phyloP scores from a whole-genome alignment of 2,113 vertebrate genomes.

The Hippocampus zosterae region DNA sequence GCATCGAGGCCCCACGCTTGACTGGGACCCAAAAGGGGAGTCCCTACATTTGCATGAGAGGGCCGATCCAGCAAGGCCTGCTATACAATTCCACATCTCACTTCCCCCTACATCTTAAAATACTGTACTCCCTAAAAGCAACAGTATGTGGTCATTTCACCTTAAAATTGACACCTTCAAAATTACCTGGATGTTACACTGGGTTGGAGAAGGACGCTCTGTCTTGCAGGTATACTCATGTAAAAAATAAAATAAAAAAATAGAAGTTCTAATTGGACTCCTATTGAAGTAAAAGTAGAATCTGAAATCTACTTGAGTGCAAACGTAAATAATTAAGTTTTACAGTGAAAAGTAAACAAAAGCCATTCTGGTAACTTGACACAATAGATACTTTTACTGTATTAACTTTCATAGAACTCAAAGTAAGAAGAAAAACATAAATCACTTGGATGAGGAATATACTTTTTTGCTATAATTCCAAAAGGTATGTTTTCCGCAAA shows the following conservation, averaged over 20 bases:
- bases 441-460: too few species aligned
- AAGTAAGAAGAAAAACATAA: too few species aligned
- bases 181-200: neutral
- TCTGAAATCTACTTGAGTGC: too few species aligned
- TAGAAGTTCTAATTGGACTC: neutral
- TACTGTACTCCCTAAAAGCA: neutral
- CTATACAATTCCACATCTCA: conserved; percentile 86
- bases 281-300: neutral
- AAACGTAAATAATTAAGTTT: too few species aligned
- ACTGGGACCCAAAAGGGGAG: conserved; percentile 79
- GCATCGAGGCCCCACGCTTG: conserved; percentile 73
- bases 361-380: neutral
- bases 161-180: neutral
- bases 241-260: neutral
- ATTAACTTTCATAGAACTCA: too few species aligned
- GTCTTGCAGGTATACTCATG: neutral
- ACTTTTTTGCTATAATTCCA: too few species aligned
- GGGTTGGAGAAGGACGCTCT: neutral
- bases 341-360: neutral
- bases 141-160: neutral
- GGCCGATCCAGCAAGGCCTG: conserved; percentile 87
- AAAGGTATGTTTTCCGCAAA: too few species aligned
- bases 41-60: conserved; percentile 86
- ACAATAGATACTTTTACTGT: too few species aligned
- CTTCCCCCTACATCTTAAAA: conserved; percentile 79